These are phyloP conservation scores for Phalanger gymnotis DNA, from an alignment of 2,797 vertebrate species.

Conservation along the genomic window DNA sequence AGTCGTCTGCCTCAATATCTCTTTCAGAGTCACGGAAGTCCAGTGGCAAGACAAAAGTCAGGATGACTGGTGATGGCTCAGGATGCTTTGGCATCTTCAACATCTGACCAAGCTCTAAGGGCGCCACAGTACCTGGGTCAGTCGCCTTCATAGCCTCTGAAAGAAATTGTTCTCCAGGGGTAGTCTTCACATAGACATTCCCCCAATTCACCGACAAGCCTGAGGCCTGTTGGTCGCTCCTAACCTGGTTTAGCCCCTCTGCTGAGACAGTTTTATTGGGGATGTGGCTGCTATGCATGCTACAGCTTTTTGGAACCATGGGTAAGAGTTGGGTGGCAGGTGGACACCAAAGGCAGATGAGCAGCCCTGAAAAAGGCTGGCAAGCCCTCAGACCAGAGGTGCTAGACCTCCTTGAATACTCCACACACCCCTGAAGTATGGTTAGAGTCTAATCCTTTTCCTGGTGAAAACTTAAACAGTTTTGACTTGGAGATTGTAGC, in stretches of 20 bases:
- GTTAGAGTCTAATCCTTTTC: background rate
- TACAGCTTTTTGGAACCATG: background rate
- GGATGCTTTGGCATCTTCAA: background rate
- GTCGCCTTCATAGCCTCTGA: background rate
- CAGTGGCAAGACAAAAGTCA: background rate
- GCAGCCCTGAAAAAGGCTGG: background rate
- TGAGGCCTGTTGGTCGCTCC: background rate
- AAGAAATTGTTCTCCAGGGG: background rate
- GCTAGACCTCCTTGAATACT: background rate
- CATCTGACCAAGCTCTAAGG: no score
- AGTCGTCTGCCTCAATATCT: background rate
- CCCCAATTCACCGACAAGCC: background rate
- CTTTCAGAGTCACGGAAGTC: background rate
- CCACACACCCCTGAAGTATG: background rate
- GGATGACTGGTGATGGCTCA: background rate
- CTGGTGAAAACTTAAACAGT: background rate
- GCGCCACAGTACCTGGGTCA: background rate
- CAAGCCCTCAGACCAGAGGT: background rate
- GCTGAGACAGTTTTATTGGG: background rate
- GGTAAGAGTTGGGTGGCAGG: background rate
- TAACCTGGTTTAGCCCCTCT: background rate
- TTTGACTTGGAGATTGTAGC: background rate
- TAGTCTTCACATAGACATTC: background rate
- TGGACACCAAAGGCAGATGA: background rate
- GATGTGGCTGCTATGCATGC: background rate